Evolutionary conservation across 2,888 invertebrate species (phyloP).

Genomic region (Hetaerina titia): DNA sequence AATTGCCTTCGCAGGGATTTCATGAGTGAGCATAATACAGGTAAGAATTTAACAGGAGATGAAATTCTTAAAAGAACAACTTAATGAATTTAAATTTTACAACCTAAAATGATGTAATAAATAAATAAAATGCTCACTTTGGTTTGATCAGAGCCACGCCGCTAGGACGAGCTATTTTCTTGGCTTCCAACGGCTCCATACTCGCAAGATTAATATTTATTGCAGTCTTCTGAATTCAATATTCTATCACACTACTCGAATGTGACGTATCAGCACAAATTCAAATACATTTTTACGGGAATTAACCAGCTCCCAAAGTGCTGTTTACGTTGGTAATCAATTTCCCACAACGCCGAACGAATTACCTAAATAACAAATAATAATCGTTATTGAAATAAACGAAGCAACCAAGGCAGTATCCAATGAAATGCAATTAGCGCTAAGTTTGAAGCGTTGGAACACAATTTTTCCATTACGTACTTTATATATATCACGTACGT

Average conservation of each 20-base stretch:
- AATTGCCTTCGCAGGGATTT: too few species aligned
- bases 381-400: too few species aligned
- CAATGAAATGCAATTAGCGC: too few species aligned
- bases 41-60: too few species aligned
- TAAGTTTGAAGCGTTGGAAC: too few species aligned
- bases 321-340: neutral
- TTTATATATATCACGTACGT: too few species aligned
- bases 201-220: neutral
- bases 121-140: constrained; percentile 23
- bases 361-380: neutral
- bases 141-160: constrained; percentile 56
- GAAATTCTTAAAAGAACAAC: neutral
- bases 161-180: constrained; percentile 31
- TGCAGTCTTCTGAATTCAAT: neutral
- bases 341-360: neutral
- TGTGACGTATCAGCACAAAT: neutral
- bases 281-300: neutral
- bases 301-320: neutral
- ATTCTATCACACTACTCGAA: neutral
- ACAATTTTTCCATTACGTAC: too few species aligned
- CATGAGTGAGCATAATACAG: neutral
- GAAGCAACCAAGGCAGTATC: too few species aligned
- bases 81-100: too few species aligned
- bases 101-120: neutral
- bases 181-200: neutral